Evolutionary conservation across 2,888 invertebrate genomes (phyloP).

Genomic region (Dynastes maya): DNA sequence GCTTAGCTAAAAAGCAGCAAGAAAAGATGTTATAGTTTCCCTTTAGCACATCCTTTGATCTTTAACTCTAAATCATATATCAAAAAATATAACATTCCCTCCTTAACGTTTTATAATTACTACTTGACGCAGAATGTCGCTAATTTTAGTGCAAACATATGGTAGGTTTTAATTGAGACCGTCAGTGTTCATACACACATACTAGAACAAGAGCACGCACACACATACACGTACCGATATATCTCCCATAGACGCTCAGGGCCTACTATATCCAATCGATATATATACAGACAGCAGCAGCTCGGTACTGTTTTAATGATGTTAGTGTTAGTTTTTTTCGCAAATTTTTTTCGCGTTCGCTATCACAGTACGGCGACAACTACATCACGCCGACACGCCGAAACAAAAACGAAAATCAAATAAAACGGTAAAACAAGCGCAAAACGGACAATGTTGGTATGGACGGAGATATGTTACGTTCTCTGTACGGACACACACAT

Average conservation of each 20-base stretch:
- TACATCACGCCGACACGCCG: conserved; percentile 34
- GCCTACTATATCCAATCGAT: conserved; percentile 39
- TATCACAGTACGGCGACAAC: conserved; percentile 42
- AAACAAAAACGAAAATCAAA: conserved; percentile 40
- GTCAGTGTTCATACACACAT: conserved; percentile 24
- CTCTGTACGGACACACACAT: conserved; percentile 6
- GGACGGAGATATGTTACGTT: neutral
- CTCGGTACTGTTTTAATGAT: conserved; percentile 47
- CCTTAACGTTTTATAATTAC: conserved; percentile 12
- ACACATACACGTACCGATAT: neutral
- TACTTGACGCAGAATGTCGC: neutral
- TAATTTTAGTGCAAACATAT: conserved; percentile 48
- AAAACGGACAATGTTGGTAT: conserved; percentile 31
- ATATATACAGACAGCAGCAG: conserved; percentile 39
- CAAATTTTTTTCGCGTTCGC: conserved; percentile 16
- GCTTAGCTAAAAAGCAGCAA: too few species aligned
- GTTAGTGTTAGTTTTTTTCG: conserved; percentile 34
- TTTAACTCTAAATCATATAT: too few species aligned
- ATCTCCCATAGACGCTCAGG: neutral
- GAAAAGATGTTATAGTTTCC: too few species aligned
- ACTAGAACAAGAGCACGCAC: too few species aligned
- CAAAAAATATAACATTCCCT: neutral
- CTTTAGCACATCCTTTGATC: too few species aligned
- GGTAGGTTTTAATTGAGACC: conserved; percentile 47
- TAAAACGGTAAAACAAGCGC: conserved; percentile 36